phyloP scores from a whole-genome alignment of 2,888 invertebrate species.

The Pollenia amentaria region DNA sequence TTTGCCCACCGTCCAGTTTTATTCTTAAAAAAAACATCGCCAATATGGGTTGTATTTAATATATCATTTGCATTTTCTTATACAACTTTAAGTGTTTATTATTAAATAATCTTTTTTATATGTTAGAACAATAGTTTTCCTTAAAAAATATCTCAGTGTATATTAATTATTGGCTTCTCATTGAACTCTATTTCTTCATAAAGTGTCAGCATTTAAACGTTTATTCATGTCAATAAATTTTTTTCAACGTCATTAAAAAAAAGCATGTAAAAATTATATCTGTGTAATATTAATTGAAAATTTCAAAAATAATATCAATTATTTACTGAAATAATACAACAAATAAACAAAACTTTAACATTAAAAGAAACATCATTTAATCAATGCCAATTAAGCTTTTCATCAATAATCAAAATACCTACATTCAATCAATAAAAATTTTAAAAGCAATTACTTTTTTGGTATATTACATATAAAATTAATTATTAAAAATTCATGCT shows the following conservation, averaged over 20 bases:
- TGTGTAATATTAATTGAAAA: too few species aligned
- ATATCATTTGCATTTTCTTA: too few species aligned
- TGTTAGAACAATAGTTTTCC: neutral
- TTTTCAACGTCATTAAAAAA: slow-evolving; percentile 2
- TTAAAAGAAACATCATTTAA: neutral
- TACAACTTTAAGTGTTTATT: too few species aligned
- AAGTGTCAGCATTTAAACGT: neutral
- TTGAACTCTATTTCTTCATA: neutral
- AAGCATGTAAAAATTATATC: neutral
- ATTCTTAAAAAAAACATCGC: too few species aligned
- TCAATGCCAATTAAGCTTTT: slow-evolving; percentile 7
- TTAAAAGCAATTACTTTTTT: slow-evolving; percentile 29
- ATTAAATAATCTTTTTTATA: neutral
- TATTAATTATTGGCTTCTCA: slow-evolving; percentile 3
- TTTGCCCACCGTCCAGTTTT: too few species aligned
- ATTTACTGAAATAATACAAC: neutral
- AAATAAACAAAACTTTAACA: slow-evolving; percentile 8
- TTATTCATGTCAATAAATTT: neutral
- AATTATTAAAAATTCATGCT: slow-evolving; percentile 1
- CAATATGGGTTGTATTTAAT: too few species aligned
- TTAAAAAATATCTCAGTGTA: slow-evolving; percentile 9
- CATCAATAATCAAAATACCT: neutral
- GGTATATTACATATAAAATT: neutral
- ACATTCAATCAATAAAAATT: slow-evolving; percentile 12
- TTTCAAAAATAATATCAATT: neutral